Evolutionary conservation across 37 sponge, comb jelly and placozoan species (phyloP), one percentile per base, ranked within the genome.

Genomic region (Cladorhizidae sp.): DNA sequence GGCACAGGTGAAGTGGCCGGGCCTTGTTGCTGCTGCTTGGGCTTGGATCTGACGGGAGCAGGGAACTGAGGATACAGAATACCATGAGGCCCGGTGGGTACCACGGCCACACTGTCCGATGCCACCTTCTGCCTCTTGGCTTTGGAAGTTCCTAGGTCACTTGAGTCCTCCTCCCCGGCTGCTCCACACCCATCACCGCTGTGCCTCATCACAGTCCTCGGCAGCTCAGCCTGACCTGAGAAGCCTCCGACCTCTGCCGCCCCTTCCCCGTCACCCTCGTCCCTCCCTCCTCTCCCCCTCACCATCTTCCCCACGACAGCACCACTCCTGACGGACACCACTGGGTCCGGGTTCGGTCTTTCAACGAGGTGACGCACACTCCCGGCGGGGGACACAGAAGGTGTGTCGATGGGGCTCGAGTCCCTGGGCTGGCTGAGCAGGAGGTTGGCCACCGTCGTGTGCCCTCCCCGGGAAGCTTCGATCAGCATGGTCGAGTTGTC

Each of bases 401-500:
- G 64, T n/a, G 64, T 74, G 36, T 74, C 63, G 41, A 29, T 58
- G 36, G 77, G 36, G 35, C 59, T 69, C 35, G 18, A 26, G 0
- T 12, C 33, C 31, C 70, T 41, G 31, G 87, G 83, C 62, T 93
- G 91, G 12, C 79, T 37, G 37, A 93, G 72, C 23, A 93, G 74
- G 64, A 93, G 87, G 78, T 72, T 73, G 36, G 84, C 94, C 5
- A 93, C 87, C 18, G 31, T 77, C 5, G 86, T 75, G 91, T 93
- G 94, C 7, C 94, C 94, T 58, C 94, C 94, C 22, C 82, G 72
- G 42, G 94, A 68, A 1, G 94, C 91, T 59, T 93, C 94, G 12
- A 90, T 80, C 76, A 93, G 77, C 88, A 93, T 93, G 41, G 91
- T 90, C 28, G 94, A 89, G 69, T 78, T 79, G 38, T 93, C 94